Evolutionary conservation across 2,113 vertebrate genomes (phyloP).

Genomic region (Lophotis ruficrista): DNA sequence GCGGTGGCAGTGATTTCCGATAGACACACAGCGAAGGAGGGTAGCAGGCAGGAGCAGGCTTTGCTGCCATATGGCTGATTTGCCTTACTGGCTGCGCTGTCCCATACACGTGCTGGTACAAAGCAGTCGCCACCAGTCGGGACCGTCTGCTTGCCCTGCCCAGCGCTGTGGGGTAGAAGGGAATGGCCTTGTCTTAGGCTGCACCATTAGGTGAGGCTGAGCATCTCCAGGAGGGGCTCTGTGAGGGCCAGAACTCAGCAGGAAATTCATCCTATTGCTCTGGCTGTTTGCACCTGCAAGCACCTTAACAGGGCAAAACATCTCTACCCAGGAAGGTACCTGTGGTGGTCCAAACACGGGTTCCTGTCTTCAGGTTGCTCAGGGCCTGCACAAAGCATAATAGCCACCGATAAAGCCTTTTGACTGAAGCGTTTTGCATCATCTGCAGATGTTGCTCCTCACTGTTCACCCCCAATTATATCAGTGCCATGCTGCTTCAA

Average conservation of each 20-base stretch:
- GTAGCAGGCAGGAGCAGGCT: not conserved
- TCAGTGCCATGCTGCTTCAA: not conserved
- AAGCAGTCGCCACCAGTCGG: not conserved
- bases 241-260: not conserved
- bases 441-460: not conserved
- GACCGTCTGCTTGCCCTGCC: not conserved
- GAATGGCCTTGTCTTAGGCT: not conserved
- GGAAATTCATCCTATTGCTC: not conserved
- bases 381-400: not conserved
- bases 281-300: not conserved
- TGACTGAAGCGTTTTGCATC: not conserved
- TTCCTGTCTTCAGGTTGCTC: not conserved
- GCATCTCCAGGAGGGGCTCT: not conserved
- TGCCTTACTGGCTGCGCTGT: not conserved
- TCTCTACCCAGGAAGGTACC: not conserved
- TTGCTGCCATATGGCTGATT: rapidly evolving
- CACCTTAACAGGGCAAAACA: not conserved
- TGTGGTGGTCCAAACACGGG: not conserved
- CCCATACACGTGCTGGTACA: not conserved
- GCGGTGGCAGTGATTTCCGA: not conserved
- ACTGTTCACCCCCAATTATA: not conserved
- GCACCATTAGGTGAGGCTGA: not conserved
- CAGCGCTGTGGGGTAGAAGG: not conserved
- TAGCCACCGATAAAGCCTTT: not conserved
- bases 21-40: not conserved